A percentile compares a stretch with the other conserved stretches of the same genome.
phyloP scores from a whole-genome alignment of 2,888 invertebrate genomes.

The Enchytraeus crypticus region DNA sequence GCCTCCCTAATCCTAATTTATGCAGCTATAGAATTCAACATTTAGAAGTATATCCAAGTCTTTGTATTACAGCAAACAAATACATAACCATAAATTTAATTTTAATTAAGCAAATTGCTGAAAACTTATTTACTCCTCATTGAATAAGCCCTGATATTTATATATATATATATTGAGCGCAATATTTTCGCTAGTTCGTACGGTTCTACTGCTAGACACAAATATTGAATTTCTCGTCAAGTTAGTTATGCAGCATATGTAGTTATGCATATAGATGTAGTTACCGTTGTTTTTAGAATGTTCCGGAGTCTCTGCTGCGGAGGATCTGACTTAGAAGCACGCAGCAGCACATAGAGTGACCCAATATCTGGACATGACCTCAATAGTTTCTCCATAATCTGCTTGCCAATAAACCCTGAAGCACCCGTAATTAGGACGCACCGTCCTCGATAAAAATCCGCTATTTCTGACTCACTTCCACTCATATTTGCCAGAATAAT shows the following conservation, averaged over 20 bases:
- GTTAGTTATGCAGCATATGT: neutral
- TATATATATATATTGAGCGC: too few species aligned
- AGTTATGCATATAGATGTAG: neutral
- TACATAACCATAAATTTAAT: too few species aligned
- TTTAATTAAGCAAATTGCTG: too few species aligned
- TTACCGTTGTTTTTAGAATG: constrained; percentile 2
- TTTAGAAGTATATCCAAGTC: too few species aligned
- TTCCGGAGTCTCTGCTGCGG: neutral
- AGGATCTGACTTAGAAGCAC: neutral
- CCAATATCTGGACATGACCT: neutral
- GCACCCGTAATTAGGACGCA: constrained; percentile 8
- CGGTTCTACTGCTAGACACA: too few species aligned
- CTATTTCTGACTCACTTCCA: neutral
- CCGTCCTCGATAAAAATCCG: neutral
- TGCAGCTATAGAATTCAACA: too few species aligned
- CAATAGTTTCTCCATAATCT: constrained; percentile 7
- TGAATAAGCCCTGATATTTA: too few species aligned
- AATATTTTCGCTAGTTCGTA: too few species aligned
- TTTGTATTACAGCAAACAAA: too few species aligned
- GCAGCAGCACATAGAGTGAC: constrained; percentile 3
- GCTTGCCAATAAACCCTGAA: constrained; percentile 9
- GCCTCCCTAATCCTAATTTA: too few species aligned
- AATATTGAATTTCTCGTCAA: too few species aligned
- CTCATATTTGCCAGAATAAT: neutral
- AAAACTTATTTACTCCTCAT: too few species aligned